Base-by-base conservation (phyloP, 2,888 invertebrate genomes). In the Drosophila kokeensis region DNA sequence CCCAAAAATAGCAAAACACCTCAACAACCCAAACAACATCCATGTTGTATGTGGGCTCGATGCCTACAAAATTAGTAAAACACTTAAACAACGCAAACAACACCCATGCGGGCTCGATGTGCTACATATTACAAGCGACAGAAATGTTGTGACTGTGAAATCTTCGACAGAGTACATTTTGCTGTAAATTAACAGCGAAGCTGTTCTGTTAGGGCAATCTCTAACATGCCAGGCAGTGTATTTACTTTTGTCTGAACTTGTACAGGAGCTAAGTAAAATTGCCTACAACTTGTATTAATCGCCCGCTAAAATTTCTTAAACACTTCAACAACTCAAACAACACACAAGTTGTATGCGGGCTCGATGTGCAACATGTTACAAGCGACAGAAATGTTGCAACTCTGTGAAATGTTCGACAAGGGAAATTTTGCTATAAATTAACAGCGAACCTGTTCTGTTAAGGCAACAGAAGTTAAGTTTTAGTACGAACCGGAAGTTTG, bases 401-500 rank as follows among this genome's bases (percentile, higher is more conserved):
- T 32, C 45, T n/a, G 38, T 18, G 1, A 18, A 29, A n/a, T 27
- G 6, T 11, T 18, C 21, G n/a, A 38, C 60, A 62, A 34, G 10
- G 24, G 49, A 21, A 8, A 69, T 69, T 58, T 65, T 79, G 61
- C 79, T 65, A 42, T 2, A 74, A 69, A 61, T 29, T 49, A 61
- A 36, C 49, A 60, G 32, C 21, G 42, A 21, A 13, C 29, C 11
- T 30, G 21, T 29, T 29, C 59, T 68, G 72, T 59, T 55, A 69
- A 30, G 4, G 24, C 18, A 32, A 27, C 2, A 8, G 27, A 53
- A 52, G 55, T 36, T 36, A 55, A 50, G 21, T 30, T 70, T 77
- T 71, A 77, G 77, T 77, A 67, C 70, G 48, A 32, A 66, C 36
- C 60, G 79, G 38, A 50, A 18, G 60, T 76, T 60, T 4, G 62